Conservation (phyloP, 2,797 vertebrate species). For the Dallia pectoralis region DNA sequence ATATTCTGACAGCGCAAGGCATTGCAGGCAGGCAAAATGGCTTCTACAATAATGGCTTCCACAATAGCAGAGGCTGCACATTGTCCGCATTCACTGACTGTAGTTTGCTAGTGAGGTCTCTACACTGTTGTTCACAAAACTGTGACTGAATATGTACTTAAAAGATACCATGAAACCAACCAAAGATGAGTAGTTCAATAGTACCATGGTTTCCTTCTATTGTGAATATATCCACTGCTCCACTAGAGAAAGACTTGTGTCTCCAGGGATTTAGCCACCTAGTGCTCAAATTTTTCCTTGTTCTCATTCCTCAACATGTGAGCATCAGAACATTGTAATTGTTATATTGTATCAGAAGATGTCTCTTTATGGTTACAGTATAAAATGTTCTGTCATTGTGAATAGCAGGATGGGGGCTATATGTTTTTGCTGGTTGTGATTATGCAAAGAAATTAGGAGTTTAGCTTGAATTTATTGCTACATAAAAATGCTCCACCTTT, state of each 20-base stretch:
- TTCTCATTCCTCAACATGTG: neutral
- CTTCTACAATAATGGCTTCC: conserved; percentile 26
- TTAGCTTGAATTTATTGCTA: neutral
- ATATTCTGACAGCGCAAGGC: neutral
- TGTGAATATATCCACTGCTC: conserved; percentile 7
- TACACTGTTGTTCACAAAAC: conserved; percentile 87
- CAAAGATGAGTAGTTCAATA: conserved; percentile 73
- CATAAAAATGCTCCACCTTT: conserved; percentile 1
- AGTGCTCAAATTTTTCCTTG: neutral
- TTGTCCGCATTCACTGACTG: conserved; percentile 48
- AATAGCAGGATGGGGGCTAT: conserved; percentile 14
- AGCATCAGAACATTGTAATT: conserved; percentile 16
- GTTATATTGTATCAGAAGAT: conserved; percentile 16
- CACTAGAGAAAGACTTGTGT: neutral
- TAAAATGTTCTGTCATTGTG: conserved; percentile 7
- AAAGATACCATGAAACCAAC: conserved; percentile 82
- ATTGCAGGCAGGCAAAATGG: conserved; percentile 11
- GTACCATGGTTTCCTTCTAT: conserved; percentile 52
- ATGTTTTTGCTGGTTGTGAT: conserved; percentile 35
- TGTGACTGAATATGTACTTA: conserved; percentile 49
- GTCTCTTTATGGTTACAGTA: conserved; percentile 27
- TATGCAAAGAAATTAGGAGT: neutral
- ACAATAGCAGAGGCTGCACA: conserved; percentile 33
- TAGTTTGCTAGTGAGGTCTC: conserved; percentile 36
- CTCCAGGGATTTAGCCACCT: neutral